Percentiles rank a stretch among this genome's conserved stretches.
These are phyloP conservation scores for Glaucopsyche alexis DNA, from an alignment of 2,888 invertebrate species.

Conservation along the genomic window DNA sequence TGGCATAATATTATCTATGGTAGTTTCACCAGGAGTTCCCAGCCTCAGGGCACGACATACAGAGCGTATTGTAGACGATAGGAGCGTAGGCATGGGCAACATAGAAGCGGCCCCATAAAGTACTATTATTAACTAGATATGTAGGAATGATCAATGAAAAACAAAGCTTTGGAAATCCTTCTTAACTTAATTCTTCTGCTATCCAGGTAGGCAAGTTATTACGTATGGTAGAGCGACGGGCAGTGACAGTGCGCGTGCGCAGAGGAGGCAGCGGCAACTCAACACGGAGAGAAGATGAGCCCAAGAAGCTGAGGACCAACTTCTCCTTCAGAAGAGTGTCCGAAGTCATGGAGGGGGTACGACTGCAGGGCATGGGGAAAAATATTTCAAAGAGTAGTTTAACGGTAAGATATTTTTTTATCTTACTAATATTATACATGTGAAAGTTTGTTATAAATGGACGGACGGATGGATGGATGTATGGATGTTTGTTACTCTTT, in stretches of 20 bases:
- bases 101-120: too few relatives aligned
- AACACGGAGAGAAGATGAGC: constrained; percentile 49
- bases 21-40: too few relatives aligned
- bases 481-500: too few relatives aligned
- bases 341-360: constrained; percentile 75
- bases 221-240: constrained; percentile 66
- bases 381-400: constrained; percentile 59
- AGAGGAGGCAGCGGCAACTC: constrained; percentile 53
- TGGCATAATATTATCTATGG: too few relatives aligned
- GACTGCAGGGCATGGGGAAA: constrained; percentile 67
- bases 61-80: too few relatives aligned
- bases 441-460: too few relatives aligned
- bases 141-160: too few relatives aligned
- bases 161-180: not conserved
- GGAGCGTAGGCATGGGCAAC: too few relatives aligned
- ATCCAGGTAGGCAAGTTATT: constrained; percentile 66
- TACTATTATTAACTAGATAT: not conserved
- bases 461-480: too few relatives aligned
- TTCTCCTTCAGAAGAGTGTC: constrained; percentile 76
- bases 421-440: too few relatives aligned
- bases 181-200: not conserved
- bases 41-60: too few relatives aligned
- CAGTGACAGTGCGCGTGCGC: constrained; percentile 69
- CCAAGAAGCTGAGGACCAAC: constrained; percentile 57
- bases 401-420: constrained; percentile 31